Evolutionary conservation across 2,888 invertebrate genomes (phyloP), one percentile per base, ranked within the genome.

Genomic region (Therioaphis trifolii): DNA sequence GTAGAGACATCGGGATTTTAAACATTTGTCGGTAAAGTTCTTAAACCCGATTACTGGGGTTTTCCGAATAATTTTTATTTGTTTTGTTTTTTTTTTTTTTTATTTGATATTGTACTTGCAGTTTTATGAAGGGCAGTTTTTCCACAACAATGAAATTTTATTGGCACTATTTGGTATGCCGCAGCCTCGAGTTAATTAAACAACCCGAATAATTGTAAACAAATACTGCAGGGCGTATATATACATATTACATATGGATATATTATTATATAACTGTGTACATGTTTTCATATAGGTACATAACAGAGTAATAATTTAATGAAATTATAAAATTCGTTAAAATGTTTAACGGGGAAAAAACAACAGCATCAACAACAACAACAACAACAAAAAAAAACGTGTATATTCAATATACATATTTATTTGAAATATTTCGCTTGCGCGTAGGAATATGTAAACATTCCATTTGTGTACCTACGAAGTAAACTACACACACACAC

Each of bases 191-290:
- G 15, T 63, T 29, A 63, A 49, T 63, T 63, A 63, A 63, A 63
- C 29, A 49, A 21, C 29, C 63, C 49, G 11, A 77, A 63, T 76
- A 46, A 46, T 76, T 63, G 61, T 18, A 63, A 43, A 76, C 76
- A 63, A 61, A 75, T 40, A 58, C 3, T 7, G n/a, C n/a, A n/a
- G n/a, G n/a, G 35, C 35, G 35, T 35, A 7, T 7, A 35, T 35
- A 35, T 7, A 7, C 35, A 35, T 7, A 7, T 7, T 35, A 35
- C 35, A 35, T 35, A 35, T 7, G 4, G 35, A 5, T 35, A 35
- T 35, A n/a, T 35, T 35, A 35, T 35, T 35, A 35, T 35, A n/a
- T n/a, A n/a, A n/a, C n/a, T n/a, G 35, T 3, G 35, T 3, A 35
- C 12, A 24, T 24, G 21, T 58, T 21, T 58, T 58, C 4, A 21